Base-by-base conservation (phyloP, 2,888 invertebrate species). In the Platycheirus albimanus region DNA sequence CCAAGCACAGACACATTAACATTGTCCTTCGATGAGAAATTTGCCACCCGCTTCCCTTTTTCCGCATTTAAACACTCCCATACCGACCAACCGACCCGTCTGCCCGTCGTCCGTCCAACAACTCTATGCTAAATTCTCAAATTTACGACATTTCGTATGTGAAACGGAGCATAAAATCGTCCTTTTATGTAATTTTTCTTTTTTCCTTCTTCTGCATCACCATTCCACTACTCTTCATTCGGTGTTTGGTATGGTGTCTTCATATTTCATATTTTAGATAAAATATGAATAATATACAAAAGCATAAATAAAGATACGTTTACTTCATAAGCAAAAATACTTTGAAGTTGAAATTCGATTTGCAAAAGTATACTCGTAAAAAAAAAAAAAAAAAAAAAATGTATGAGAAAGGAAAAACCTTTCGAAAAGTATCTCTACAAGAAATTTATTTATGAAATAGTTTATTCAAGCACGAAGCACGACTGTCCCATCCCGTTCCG, bases 101-200 rank as follows among this genome's bases (percentile, higher is more conserved):
- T n/a, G n/a, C n/a, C n/a, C n/a, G n/a, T n/a, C n/a, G n/a, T n/a
- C n/a, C n/a, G n/a, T n/a, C n/a, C n/a, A n/a, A n/a, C 5, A 24
- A 33, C 8, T 77, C 72, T 56, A 77, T 74, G 61, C 28, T 83
- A 83, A 78, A 83, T 83, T 83, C 74, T 51, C 69, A 83, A 83
- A 83, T 83, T 83, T 83, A 83, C 77, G 72, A 67, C 74, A 70
- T 83, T 78, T 78, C 83, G 51, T 64, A 78, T 78, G 78, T 78
- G 83, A 74, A 83, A 72, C 78, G 56, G 45, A 83, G 78, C 83
- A 74, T 72, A 58, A 83, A 83, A 83, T 83, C 78, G 78, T 83
- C 78, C 78, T 78, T 76, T 78, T 77, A 63, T 63, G 51, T 43
- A 28, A 19, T 61, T 41, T 72, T 52, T 64, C 41, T 54, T 43